phyloP scores from a whole-genome alignment of 2,113 vertebrate species.

The Petromus typicus region DNA sequence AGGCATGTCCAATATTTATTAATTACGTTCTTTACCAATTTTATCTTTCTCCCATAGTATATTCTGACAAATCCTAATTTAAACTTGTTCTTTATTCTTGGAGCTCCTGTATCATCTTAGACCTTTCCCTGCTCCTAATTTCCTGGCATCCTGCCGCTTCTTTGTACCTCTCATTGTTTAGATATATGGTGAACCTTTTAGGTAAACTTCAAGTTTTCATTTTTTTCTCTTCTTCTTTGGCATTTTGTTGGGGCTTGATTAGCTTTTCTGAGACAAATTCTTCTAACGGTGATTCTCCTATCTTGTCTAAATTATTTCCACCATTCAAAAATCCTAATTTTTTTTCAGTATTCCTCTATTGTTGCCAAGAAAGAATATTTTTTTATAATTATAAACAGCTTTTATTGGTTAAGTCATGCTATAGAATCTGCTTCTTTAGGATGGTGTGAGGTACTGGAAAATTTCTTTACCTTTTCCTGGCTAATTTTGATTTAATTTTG shows the following conservation, averaged over 20 bases:
- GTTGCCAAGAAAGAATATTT: background rate
- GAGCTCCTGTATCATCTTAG: background rate
- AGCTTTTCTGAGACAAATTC: background rate
- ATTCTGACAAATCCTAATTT: background rate
- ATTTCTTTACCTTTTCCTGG: conserved; percentile 4
- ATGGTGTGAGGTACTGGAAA: background rate
- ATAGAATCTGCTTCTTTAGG: background rate
- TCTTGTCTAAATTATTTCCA: background rate
- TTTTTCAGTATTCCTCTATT: background rate
- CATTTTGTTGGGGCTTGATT: conserved; percentile 3
- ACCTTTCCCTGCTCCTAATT: background rate
- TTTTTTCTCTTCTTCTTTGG: background rate
- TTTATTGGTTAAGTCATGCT: background rate
- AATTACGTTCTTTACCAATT: background rate
- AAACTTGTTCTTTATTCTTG: background rate
- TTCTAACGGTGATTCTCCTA: background rate
- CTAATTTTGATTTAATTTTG: conserved; percentile 26
- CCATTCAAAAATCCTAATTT: background rate
- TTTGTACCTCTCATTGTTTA: background rate
- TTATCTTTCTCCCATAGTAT: background rate
- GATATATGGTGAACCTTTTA: background rate
- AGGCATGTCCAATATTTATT: background rate
- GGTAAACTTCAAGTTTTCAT: background rate
- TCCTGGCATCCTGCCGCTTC: background rate
- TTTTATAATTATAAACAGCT: background rate